A percentile compares a stretch with the other conserved stretches of the same genome.
Conservation (phyloP, 2,797 vertebrate species). For the Astyanax mexicanus region DNA sequence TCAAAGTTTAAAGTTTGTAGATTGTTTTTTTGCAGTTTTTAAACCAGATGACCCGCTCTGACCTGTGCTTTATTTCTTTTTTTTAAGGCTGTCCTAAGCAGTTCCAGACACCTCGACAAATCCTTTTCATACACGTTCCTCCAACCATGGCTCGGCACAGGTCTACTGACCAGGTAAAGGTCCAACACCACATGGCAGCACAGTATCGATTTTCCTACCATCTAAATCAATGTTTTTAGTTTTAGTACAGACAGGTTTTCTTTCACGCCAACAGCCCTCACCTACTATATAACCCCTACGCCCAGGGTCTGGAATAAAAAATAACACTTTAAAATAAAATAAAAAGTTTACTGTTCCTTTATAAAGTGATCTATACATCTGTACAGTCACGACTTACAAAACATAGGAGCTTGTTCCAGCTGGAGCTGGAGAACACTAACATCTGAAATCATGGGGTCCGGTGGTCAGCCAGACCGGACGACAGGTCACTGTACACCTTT, state of each 20-base stretch:
- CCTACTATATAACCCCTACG: neutral
- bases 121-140: slow-evolving; percentile 81
- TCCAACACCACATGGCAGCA: neutral
- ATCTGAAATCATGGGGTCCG: slow-evolving; percentile 19
- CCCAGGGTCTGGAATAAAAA: neutral
- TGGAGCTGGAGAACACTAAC: neutral
- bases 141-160: slow-evolving; percentile 86
- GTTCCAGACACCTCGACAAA: slow-evolving; percentile 84
- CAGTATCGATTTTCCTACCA: neutral
- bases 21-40: neutral
- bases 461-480: slow-evolving; percentile 4
- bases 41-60: neutral
- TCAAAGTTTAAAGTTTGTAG: too few relatives aligned
- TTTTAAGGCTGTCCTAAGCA: slow-evolving; percentile 77
- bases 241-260: neutral
- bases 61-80: slow-evolving; percentile 7
- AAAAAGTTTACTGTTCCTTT: neutral
- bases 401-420: slow-evolving; percentile 6
- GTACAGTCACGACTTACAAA: slow-evolving; percentile 16
- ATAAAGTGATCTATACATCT: neutral
- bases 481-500: slow-evolving; percentile 30
- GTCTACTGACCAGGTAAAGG: slow-evolving; percentile 86
- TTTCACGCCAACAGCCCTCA: neutral
- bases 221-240: neutral
- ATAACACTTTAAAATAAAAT: neutral